A percentile compares a stretch with the other conserved stretches of the same genome.
Conservation (phyloP, 1,140 invertebrate species). For the Choristoneura fumiferana region DNA sequence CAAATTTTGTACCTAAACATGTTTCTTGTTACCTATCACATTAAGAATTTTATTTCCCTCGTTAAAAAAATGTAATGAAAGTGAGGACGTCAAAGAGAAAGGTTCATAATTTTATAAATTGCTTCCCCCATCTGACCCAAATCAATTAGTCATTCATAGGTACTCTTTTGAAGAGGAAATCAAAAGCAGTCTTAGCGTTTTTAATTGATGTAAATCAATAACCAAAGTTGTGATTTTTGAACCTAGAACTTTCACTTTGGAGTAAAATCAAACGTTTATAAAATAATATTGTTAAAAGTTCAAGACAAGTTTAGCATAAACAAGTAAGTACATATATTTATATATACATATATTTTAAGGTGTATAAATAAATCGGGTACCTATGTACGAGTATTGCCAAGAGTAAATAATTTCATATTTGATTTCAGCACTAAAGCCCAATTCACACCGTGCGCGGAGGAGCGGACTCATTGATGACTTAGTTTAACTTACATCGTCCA, state of each 20-base stretch:
- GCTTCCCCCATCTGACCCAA: slow-evolving; percentile 26
- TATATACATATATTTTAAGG: too few relatives aligned
- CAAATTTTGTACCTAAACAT: not conserved
- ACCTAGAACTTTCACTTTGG: not conserved
- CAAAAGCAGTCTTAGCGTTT: slow-evolving; percentile 23
- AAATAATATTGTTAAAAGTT: too few relatives aligned
- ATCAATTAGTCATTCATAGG: slow-evolving; percentile 22
- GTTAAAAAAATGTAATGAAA: slow-evolving; percentile 15
- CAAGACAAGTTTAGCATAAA: too few relatives aligned
- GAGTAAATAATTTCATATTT: too few relatives aligned
- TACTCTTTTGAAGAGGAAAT: slow-evolving; percentile 28
- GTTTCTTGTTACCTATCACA: slow-evolving; percentile 2
- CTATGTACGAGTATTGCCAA: too few relatives aligned
- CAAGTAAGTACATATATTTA: too few relatives aligned
- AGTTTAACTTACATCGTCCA: too few relatives aligned
- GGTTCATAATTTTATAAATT: slow-evolving; percentile 31
- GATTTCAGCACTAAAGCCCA: too few relatives aligned
- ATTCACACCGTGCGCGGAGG: too few relatives aligned
- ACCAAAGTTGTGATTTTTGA: too few relatives aligned
- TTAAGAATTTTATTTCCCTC: slow-evolving; percentile 17
- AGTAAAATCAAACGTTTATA: not conserved
- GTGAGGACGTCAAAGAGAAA: slow-evolving; percentile 23
- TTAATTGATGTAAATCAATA: slow-evolving; percentile 17
- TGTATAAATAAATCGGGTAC: too few relatives aligned
- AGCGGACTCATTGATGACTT: too few relatives aligned